A percentile compares a stretch with the other conserved stretches of the same genome.
These are phyloP conservation scores for Crocallis elinguaria DNA, from an alignment of 2,888 invertebrate genomes.

Conservation along the genomic window DNA sequence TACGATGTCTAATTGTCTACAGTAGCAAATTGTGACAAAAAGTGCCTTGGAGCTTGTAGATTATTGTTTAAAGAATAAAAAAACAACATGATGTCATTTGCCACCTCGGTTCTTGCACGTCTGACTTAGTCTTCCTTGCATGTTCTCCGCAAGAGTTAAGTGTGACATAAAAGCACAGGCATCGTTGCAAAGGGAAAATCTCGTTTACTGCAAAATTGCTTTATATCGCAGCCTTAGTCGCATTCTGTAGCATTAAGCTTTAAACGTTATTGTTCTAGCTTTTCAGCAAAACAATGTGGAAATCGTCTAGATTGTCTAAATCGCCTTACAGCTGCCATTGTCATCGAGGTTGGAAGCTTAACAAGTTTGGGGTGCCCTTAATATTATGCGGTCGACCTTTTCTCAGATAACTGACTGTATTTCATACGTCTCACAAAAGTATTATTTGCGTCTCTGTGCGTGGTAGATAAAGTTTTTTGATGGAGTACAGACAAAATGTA, in stretches of 20 bases:
- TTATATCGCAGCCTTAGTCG: slow-evolving; percentile 31
- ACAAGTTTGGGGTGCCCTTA: slow-evolving; percentile 36
- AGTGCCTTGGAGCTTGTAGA: no score
- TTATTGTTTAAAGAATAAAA: no score
- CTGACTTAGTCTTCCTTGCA: not conserved
- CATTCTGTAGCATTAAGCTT: slow-evolving; percentile 32
- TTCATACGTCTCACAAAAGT: slow-evolving; percentile 15
- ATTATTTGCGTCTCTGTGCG: slow-evolving; percentile 7
- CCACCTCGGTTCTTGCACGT: no score
- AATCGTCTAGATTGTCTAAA: slow-evolving; percentile 43
- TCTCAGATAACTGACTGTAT: slow-evolving; percentile 21
- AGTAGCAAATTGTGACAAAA: no score
- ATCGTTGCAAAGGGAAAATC: not conserved
- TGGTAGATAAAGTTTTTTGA: slow-evolving; percentile 5
- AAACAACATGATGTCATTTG: no score
- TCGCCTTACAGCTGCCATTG: slow-evolving; percentile 34
- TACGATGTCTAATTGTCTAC: no score
- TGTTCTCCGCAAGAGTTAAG: no score
- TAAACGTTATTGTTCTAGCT: slow-evolving; percentile 39
- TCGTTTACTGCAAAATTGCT: not conserved
- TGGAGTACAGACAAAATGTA: not conserved
- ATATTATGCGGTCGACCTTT: slow-evolving; percentile 30
- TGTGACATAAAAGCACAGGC: not conserved
- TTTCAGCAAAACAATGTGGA: slow-evolving; percentile 40
- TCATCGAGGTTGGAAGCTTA: slow-evolving; percentile 24